Evolutionary conservation across 1,140 invertebrate species (phyloP), one percentile per base, ranked within the genome.

Genomic region (Orchesella cincta): DNA sequence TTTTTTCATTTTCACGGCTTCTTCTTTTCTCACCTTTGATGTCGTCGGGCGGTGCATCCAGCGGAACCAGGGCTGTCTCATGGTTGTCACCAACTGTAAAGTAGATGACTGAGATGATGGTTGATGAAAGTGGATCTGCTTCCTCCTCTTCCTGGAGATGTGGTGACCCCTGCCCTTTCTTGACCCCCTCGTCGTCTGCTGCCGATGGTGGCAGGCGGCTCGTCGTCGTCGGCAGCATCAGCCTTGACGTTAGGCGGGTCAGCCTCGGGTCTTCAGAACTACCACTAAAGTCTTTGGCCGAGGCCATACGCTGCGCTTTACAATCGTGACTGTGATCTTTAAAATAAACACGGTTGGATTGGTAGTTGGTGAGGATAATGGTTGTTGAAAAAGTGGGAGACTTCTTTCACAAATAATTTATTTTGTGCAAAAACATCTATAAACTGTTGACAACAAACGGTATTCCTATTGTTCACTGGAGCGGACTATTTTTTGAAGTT

Each of bases 31-130:
- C 70, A 82, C 81, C 81, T 80, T 82, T 82, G 78, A 82, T 80
- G 74, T 82, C 81, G 71, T 82, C 81, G 31, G 78, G 77, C 28
- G 77, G 77, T 64, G 78, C 75, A 70, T 80, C 62, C 16, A 79
- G 80, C 79, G 81, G 79, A 76, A 82, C 79, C 28, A 82, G 57
- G 35, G 81, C 79, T 75, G 71, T 79, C 77, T 82, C 77, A 46
- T 67, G 33, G 26, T 73, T 78, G 29, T 82, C 67, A 5, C 81
- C 81, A 34, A 78, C 73, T 20, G 71, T 33, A 77, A 82, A 82
- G 67, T 82, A 73, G n/a, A 82, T 67, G 18, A 74, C 36, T 14
- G 71, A 73, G 23, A 67, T 67, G 8, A 14, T 29, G 12, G 29
- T 29, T 5, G 62, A 67, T 12, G 31, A 33, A 23, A 67, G 31